Conservation (phyloP, 2,113 vertebrate species). For the Thalassoma bifasciatum region DNA sequence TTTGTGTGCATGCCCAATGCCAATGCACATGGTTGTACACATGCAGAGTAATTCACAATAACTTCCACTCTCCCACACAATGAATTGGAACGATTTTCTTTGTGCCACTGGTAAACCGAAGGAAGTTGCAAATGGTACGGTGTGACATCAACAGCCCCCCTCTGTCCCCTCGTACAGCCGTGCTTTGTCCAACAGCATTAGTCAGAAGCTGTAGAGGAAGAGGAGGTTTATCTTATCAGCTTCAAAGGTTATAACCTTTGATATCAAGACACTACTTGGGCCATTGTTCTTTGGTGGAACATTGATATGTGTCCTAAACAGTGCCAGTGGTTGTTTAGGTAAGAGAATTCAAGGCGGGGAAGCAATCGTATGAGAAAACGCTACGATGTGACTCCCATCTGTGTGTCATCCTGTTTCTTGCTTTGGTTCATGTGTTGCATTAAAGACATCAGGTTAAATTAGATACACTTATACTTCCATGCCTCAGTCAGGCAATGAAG, state of each 20-base stretch:
- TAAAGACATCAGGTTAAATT: neutral
- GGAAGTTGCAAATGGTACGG: conserved; percentile 36
- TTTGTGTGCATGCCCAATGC: neutral
- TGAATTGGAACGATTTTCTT: conserved; percentile 53
- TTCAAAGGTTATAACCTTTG: conserved; percentile 59
- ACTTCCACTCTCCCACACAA: conserved; percentile 33
- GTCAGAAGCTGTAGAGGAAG: conserved; percentile 57
- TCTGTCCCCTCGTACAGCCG: conserved; percentile 29
- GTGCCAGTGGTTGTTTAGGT: conserved; percentile 43
- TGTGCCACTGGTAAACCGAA: conserved; percentile 37
- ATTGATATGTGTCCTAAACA: conserved; percentile 49
- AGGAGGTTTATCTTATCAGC: conserved; percentile 60
- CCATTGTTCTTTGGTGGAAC: conserved; percentile 66
- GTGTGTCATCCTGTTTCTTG: conserved; percentile 62
- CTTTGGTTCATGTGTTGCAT: conserved; percentile 3
- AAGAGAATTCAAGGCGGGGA: conserved; percentile 8
- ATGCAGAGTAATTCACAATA: conserved; percentile 16
- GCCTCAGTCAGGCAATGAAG: neutral
- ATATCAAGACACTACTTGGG: conserved; percentile 44
- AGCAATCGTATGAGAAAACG: conserved; percentile 42
- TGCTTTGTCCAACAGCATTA: conserved; percentile 45
- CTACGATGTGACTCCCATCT: conserved; percentile 46
- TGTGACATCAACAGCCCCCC: conserved; percentile 53
- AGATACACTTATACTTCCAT: neutral
- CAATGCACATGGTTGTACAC: conserved; percentile 8